Conservation (phyloP, 2,797 vertebrate genomes). For the Sparus aurata region DNA sequence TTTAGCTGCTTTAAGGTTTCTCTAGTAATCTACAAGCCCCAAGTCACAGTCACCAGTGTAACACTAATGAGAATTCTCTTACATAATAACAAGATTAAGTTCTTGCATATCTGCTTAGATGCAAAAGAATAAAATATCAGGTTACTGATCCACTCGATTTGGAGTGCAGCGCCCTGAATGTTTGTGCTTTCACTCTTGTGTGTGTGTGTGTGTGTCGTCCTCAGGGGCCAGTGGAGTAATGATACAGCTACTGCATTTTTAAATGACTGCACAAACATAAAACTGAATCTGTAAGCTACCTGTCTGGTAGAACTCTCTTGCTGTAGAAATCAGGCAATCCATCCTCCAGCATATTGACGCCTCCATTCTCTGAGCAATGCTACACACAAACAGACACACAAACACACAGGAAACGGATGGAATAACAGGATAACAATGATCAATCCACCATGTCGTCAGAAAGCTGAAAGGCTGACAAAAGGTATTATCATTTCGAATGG, state of each 20-base stretch:
- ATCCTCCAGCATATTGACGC: slow-evolving; percentile 89
- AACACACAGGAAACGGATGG: slow-evolving; percentile 26
- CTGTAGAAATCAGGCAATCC: slow-evolving; percentile 94
- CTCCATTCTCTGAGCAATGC: slow-evolving; percentile 89
- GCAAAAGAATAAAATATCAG: slow-evolving; percentile 1
- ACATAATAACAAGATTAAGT: slow-evolving; percentile 11
- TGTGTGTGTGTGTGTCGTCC: neutral
- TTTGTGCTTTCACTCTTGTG: neutral
- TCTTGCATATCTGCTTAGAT: neutral
- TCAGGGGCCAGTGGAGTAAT: neutral
- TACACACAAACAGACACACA: slow-evolving; percentile 51
- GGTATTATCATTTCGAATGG: slow-evolving; percentile 63
- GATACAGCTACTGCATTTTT: slow-evolving; percentile 8
- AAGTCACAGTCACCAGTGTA: neutral
- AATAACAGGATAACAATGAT: slow-evolving; percentile 56
- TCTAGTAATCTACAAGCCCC: neutral
- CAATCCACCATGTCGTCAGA: slow-evolving; percentile 49
- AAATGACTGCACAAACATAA: slow-evolving; percentile 7
- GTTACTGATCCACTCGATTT: neutral
- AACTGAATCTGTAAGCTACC: slow-evolving; percentile 63
- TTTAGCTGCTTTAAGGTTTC: neutral
- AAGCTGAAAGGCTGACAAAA: slow-evolving; percentile 63
- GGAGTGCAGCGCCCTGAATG: neutral
- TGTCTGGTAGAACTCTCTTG: slow-evolving; percentile 92
- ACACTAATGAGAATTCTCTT: neutral